These are phyloP conservation scores for Monopis laevigella DNA, from an alignment of 2,888 invertebrate genomes.

Conservation along the genomic window DNA sequence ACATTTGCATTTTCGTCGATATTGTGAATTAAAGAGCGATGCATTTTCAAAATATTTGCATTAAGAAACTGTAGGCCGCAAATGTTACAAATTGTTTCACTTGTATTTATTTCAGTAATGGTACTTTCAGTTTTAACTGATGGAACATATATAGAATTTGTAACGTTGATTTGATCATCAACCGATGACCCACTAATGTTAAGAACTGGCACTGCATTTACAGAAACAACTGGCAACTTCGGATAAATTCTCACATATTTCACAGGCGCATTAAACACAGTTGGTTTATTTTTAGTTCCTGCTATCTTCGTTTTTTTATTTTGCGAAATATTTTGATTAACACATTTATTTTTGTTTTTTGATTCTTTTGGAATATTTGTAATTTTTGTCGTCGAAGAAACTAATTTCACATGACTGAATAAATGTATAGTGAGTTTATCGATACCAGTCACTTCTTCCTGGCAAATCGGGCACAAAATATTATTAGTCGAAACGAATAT, in stretches of 20 bases:
- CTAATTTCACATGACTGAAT: conserved; percentile 73
- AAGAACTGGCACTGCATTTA: conserved; percentile 43
- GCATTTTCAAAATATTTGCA: conserved; percentile 75
- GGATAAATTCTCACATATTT: conserved; percentile 59
- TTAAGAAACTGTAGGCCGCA: conserved; percentile 79
- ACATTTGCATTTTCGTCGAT: conserved; percentile 42
- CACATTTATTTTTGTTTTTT: conserved; percentile 25
- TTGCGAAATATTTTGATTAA: conserved; percentile 27
- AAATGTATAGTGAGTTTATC: conserved; percentile 87
- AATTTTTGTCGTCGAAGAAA: conserved; percentile 28
- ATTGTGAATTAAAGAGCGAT: conserved; percentile 76
- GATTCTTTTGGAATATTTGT: conserved; percentile 19
- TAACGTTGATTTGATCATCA: conserved; percentile 27
- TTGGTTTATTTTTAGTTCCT: conserved; percentile 51
- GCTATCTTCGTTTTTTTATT: conserved; percentile 38
- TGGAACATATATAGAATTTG: conserved; percentile 29
- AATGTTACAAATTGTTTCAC: conserved; percentile 65
- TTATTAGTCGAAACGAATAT: conserved; percentile 80
- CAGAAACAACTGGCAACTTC: conserved; percentile 47
- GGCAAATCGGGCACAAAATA: conserved; percentile 80
- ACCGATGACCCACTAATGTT: conserved; percentile 31
- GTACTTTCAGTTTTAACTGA: conserved; percentile 38
- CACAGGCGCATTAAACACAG: conserved; percentile 35
- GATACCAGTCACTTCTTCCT: conserved; percentile 76
- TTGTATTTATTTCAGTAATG: neutral